Conservation (phyloP, 2,797 vertebrate genomes). For the Sebastiscus albofasciatus region DNA sequence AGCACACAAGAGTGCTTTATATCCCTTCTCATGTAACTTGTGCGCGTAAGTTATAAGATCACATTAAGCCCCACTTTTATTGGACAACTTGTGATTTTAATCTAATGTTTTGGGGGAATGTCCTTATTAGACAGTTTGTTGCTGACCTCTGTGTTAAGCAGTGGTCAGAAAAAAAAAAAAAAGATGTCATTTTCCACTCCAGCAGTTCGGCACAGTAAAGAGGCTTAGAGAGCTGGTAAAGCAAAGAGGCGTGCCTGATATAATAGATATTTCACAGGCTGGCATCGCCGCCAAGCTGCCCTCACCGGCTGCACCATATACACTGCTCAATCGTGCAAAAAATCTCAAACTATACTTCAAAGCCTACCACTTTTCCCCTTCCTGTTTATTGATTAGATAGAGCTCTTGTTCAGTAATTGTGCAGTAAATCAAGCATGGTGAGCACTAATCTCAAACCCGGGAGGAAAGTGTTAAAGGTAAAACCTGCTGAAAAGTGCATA, state of each 20-base stretch:
- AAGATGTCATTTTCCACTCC: slow-evolving; percentile 51
- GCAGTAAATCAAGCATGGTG: slow-evolving; percentile 78
- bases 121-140: slow-evolving; percentile 66
- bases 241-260: slow-evolving; percentile 42
- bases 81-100: slow-evolving; percentile 69
- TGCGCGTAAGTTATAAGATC: slow-evolving; percentile 52
- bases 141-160: slow-evolving; percentile 60
- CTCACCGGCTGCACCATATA: slow-evolving; percentile 49
- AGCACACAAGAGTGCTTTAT: slow-evolving; percentile 59
- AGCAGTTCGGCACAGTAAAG: slow-evolving; percentile 28
- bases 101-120: slow-evolving; percentile 65
- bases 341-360: slow-evolving; percentile 79
- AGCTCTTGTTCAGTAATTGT: slow-evolving; percentile 80
- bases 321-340: slow-evolving; percentile 70
- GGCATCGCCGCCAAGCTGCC: slow-evolving; percentile 49
- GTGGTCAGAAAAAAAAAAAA: slow-evolving; percentile 31
- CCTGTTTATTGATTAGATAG: slow-evolving; percentile 80
- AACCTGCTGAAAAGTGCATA: slow-evolving; percentile 80
- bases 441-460: slow-evolving; percentile 75
- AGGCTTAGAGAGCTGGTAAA: slow-evolving; percentile 46
- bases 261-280: slow-evolving; percentile 52
- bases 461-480: slow-evolving; percentile 83
- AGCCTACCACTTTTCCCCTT: slow-evolving; percentile 74
- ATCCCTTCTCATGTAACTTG: slow-evolving; percentile 58
- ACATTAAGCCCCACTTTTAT: slow-evolving; percentile 55